Conservation (phyloP, 2,113 vertebrate species). For the Edolisoma coerulescens region DNA sequence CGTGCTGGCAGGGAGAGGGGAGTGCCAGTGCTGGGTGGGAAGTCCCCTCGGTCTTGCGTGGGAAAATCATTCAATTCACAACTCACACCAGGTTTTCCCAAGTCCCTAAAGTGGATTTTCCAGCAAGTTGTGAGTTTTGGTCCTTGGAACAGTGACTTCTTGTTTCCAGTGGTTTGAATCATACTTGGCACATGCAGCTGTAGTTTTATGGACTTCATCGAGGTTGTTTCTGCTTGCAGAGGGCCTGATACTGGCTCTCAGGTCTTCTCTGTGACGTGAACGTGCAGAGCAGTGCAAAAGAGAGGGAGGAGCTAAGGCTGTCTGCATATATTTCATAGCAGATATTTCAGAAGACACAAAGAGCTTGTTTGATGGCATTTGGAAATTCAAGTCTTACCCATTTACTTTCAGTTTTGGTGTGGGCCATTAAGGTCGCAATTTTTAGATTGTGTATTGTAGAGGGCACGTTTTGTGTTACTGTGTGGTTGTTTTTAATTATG, state of each 20-base stretch:
- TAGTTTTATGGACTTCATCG: fast-evolving
- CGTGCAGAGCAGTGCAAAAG: neutral
- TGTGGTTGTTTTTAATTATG: neutral
- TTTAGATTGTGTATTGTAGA: neutral
- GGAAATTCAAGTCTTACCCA: neutral
- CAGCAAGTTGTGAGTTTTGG: neutral
- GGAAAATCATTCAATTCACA: neutral
- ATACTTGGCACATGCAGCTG: neutral
- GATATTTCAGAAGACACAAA: neutral
- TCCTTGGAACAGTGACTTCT: neutral
- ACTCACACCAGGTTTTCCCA: neutral
- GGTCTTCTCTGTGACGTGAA: neutral
- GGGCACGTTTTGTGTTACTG: neutral
- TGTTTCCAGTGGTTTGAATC: neutral
- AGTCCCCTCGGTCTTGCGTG: neutral
- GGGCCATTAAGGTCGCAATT: neutral
- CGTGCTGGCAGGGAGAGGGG: neutral
- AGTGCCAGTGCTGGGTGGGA: neutral
- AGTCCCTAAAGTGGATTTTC: neutral
- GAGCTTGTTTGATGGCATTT: neutral
- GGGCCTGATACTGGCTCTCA: neutral
- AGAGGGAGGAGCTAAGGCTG: neutral
- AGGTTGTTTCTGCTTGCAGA: neutral
- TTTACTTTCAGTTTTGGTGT: neutral
- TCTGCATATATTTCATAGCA: neutral